Evolutionary conservation across 2,888 invertebrate species (phyloP).

Genomic region (Ectropis crepuscularia): DNA sequence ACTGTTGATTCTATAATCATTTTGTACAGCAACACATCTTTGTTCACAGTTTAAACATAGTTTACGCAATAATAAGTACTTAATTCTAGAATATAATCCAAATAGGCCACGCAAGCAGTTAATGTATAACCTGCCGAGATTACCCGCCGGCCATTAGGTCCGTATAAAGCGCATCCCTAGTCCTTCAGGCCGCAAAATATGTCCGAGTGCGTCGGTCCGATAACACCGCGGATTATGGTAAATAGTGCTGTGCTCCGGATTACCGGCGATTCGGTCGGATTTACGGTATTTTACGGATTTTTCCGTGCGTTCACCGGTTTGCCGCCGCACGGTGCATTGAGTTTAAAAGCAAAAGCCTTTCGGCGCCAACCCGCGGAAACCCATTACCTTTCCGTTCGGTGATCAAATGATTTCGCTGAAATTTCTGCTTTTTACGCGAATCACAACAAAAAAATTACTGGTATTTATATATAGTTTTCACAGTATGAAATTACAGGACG

Average conservation of each 20-base stretch:
- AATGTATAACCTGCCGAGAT: neutral
- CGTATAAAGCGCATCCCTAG: slow-evolving; percentile 33
- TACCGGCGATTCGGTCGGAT: slow-evolving; percentile 61
- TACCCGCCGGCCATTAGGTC: slow-evolving; percentile 6
- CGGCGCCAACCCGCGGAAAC: slow-evolving; percentile 34
- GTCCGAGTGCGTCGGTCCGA: slow-evolving; percentile 61
- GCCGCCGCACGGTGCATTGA: slow-evolving; percentile 17
- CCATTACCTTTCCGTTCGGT: slow-evolving; percentile 35
- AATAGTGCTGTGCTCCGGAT: slow-evolving; percentile 62
- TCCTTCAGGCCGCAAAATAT: slow-evolving; percentile 53
- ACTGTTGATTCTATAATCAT: too few species aligned
- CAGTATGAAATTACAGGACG: too few species aligned
- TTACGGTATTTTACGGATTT: slow-evolving; percentile 63
- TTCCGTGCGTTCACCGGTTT: slow-evolving; percentile 50
- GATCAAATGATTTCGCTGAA: slow-evolving; percentile 22
- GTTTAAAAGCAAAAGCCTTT: slow-evolving; percentile 37
- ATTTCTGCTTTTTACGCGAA: neutral
- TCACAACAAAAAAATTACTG: too few species aligned
- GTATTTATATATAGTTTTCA: too few species aligned
- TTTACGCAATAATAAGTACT: too few species aligned
- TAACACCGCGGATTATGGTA: slow-evolving; percentile 66
- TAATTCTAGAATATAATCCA: too few species aligned
- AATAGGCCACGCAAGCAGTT: neutral
- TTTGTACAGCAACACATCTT: too few species aligned
- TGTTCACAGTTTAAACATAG: too few species aligned